phyloP scores from a whole-genome alignment of 1,140 invertebrate genomes.

The Drepana arcuata region DNA sequence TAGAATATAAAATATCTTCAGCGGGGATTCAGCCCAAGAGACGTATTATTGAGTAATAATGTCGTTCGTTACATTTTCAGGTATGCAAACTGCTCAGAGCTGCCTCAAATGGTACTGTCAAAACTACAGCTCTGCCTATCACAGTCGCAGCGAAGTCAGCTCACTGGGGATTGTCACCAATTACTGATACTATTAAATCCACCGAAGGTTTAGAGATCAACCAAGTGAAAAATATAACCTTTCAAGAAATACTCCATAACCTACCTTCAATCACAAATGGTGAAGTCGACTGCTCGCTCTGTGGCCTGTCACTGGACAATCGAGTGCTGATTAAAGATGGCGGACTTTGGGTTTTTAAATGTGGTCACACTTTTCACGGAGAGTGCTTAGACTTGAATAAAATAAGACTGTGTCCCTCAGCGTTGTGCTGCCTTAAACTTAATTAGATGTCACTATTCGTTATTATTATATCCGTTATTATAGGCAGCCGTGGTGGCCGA shows the following conservation, averaged over 20 bases:
- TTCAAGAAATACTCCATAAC: conserved; percentile 36
- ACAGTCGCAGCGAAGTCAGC: conserved; percentile 49
- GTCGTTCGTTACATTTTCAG: too few species aligned
- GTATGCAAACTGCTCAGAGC: conserved; percentile 40
- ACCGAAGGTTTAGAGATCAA: conserved; percentile 3
- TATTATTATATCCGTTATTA: too few species aligned
- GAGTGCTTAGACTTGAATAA: conserved; percentile 61
- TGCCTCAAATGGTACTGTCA: conserved; percentile 28
- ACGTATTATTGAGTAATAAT: too few species aligned
- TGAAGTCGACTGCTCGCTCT: conserved; percentile 49
- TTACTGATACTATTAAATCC: too few species aligned
- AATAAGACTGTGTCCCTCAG: conserved; percentile 62
- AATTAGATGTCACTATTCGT: too few species aligned
- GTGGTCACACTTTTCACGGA: conserved; percentile 64
- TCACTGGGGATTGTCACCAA: conserved; percentile 50
- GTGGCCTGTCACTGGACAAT: conserved; percentile 61
- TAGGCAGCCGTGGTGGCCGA: too few species aligned
- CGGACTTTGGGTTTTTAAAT: conserved; percentile 66
- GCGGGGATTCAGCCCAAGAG: too few species aligned
- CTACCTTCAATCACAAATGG: conserved; percentile 26
- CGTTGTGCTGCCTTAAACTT: too few species aligned
- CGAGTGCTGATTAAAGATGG: conserved; percentile 61
- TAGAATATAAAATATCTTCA: too few species aligned
- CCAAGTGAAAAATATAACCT: conserved; percentile 18
- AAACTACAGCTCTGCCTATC: conserved; percentile 59